Conservation (phyloP, 2,797 vertebrate species). For the Microhierax caerulescens region DNA sequence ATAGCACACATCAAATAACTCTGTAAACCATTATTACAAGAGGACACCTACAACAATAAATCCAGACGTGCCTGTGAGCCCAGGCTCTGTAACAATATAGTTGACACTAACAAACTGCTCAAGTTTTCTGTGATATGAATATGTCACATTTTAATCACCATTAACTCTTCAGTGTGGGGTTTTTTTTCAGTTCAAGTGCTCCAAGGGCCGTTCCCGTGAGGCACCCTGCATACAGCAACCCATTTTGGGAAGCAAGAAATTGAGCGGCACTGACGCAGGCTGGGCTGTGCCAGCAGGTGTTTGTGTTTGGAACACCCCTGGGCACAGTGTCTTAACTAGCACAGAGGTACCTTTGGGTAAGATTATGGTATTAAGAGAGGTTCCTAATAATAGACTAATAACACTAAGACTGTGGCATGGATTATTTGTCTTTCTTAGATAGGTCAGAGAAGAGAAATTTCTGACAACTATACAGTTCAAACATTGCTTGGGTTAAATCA, state of each 20-base stretch:
- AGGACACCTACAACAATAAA: background rate
- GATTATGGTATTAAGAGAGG: background rate
- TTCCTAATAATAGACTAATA: background rate
- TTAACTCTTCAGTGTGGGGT: rapidly evolving
- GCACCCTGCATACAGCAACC: background rate
- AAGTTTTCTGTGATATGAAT: background rate
- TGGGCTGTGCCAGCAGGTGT: background rate
- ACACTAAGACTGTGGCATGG: background rate
- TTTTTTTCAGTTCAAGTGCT: background rate
- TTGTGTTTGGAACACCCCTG: background rate
- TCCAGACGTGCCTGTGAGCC: background rate
- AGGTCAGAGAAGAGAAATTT: background rate
- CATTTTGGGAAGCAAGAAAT: background rate
- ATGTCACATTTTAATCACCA: background rate
- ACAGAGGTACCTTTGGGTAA: background rate
- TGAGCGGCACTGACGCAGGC: background rate
- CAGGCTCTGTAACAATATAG: background rate
- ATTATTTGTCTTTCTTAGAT: background rate
- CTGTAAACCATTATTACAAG: background rate
- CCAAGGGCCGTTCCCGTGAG: background rate
- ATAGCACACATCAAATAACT: background rate
- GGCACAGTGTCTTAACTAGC: too few species aligned
- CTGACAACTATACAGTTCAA: background rate
- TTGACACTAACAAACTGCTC: background rate
- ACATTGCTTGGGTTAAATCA: background rate